A percentile compares a stretch with the other conserved stretches of the same genome.
These are phyloP conservation scores for Phalloptychus januarius DNA, from an alignment of 2,797 vertebrate genomes.

Conservation along the genomic window DNA sequence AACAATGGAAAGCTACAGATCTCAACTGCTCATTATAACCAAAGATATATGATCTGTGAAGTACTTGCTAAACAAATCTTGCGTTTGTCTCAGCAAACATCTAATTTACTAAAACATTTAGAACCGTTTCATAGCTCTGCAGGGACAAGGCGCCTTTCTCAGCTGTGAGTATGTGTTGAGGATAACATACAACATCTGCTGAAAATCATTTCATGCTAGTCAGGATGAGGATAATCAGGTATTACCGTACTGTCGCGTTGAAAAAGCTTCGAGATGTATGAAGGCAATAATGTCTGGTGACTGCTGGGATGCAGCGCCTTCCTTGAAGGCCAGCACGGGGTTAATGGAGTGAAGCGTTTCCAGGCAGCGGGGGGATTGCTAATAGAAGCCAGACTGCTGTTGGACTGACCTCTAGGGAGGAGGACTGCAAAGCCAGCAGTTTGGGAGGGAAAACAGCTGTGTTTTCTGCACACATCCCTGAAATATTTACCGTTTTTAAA, in stretches of 20 bases:
- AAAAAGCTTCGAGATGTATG: conserved; percentile 35
- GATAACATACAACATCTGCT: conserved; percentile 39
- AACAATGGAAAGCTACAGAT: background rate
- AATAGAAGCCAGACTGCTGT: conserved; percentile 77
- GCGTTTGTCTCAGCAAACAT: conserved; percentile 23
- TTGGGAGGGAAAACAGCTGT: conserved; percentile 75
- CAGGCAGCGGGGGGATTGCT: conserved; percentile 75
- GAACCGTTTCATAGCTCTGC: conserved; percentile 24
- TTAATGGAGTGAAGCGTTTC: conserved; percentile 63
- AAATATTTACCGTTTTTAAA: conserved; percentile 58
- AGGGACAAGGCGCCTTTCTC: conserved; percentile 7
- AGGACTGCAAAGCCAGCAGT: conserved; percentile 69
- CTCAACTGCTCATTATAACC: conserved; percentile 2
- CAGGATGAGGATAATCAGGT: conserved; percentile 2
- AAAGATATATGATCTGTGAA: conserved; percentile 6
- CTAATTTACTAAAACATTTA: conserved; percentile 15
- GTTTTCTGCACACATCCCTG: conserved; percentile 58
- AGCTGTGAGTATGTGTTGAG: conserved; percentile 32
- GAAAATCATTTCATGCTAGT: conserved; percentile 31
- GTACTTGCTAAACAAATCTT: conserved; percentile 24
- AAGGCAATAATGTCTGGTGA: conserved; percentile 45
- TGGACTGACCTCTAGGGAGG: conserved; percentile 72
- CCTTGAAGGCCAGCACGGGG: conserved; percentile 51
- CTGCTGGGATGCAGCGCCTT: conserved; percentile 36
- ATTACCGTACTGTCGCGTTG: conserved; percentile 17